phyloP scores from a whole-genome alignment of 2,113 vertebrate species.

The Hemiprocne comata region DNA sequence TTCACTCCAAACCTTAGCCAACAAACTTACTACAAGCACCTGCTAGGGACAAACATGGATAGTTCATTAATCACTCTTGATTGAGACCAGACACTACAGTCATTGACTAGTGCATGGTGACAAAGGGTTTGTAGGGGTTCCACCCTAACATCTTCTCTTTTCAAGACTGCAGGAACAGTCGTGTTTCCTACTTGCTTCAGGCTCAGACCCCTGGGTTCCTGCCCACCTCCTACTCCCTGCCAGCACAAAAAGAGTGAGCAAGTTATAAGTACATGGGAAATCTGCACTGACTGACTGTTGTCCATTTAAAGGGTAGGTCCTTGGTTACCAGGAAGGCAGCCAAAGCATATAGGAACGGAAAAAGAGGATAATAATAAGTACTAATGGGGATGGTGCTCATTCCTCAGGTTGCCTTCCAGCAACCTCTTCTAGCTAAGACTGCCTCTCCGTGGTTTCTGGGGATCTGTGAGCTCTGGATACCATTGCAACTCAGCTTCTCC shows the following conservation, averaged over 20 bases:
- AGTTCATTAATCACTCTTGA: neutral
- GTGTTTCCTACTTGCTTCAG: neutral
- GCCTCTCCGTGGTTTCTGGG: neutral
- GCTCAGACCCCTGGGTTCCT: neutral
- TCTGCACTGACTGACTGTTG: neutral
- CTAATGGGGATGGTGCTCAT: neutral
- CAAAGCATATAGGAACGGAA: neutral
- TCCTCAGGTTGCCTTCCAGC: neutral
- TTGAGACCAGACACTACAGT: neutral
- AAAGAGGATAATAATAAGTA: neutral
- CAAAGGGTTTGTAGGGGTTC: neutral
- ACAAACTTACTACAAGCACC: neutral
- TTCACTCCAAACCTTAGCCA: neutral
- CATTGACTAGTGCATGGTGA: neutral
- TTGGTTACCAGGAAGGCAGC: neutral
- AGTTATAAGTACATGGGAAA: neutral
- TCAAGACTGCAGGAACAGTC: neutral
- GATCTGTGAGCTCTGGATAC: neutral
- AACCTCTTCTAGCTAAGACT: neutral
- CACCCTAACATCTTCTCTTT: neutral
- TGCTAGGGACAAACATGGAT: neutral
- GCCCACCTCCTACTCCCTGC: neutral
- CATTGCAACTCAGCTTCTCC: neutral
- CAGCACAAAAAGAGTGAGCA: neutral
- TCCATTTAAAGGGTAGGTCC: neutral